Percentiles rank a stretch among this genome's conserved stretches.
Evolutionary conservation across 1,140 invertebrate species (phyloP).

Genomic region (Idris sp.): DNA sequence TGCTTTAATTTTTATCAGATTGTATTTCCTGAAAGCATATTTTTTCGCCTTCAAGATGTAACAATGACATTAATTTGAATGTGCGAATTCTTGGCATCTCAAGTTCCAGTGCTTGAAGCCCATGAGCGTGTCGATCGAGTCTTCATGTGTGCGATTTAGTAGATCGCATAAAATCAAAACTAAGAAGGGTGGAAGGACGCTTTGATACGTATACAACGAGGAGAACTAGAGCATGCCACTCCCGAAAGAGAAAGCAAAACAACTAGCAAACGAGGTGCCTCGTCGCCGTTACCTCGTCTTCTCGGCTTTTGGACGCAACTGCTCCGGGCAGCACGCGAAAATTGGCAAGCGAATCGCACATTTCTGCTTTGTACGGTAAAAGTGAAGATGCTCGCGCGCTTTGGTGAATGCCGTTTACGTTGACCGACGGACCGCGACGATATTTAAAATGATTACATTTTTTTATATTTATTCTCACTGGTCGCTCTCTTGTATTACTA

Average conservation of each 20-base stretch:
- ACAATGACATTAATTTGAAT: conserved; percentile 52
- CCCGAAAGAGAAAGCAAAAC: conserved; percentile 79
- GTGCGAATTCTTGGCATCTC: conserved; percentile 44
- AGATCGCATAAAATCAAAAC: conserved; percentile 62
- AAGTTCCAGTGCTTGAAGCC: conserved; percentile 45
- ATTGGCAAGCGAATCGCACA: conserved; percentile 58
- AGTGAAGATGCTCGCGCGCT: conserved; percentile 69
- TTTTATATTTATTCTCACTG: no score
- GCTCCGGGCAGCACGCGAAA: conserved; percentile 61
- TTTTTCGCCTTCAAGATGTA: conserved; percentile 31
- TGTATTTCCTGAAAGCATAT: conserved; percentile 10
- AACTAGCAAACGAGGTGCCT: conserved; percentile 67
- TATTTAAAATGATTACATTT: conserved; percentile 36
- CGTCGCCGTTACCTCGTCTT: conserved; percentile 38
- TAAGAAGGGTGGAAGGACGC: conserved; percentile 44
- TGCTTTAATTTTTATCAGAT: conserved; percentile 46
- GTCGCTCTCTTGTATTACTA: no score
- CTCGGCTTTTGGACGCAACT: conserved; percentile 33
- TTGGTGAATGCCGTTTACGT: conserved; percentile 62
- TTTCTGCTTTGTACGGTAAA: conserved; percentile 68
- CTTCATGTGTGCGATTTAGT: conserved; percentile 51
- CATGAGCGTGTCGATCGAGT: conserved; percentile 47
- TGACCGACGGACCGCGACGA: conserved; percentile 49
- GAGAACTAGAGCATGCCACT: conserved; percentile 78
- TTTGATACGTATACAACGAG: conserved; percentile 57